Percentiles rank a stretch among this genome's conserved stretches.
These are phyloP conservation scores for Lamellibrachia columna DNA, from an alignment of 2,888 invertebrate species.

Conservation along the genomic window DNA sequence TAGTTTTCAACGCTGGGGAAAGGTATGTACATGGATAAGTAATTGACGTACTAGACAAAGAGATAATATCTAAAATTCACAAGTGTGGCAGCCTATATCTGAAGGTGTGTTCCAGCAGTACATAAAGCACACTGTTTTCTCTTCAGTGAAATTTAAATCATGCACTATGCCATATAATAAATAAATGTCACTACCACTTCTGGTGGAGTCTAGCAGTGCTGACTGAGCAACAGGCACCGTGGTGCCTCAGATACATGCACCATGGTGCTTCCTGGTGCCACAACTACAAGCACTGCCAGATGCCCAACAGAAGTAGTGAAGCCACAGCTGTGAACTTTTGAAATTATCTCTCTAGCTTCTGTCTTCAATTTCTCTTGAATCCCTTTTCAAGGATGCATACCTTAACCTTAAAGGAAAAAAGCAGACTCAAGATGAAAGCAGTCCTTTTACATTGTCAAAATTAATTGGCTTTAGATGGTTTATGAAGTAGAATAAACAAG, in stretches of 20 bases:
- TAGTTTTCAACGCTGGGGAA: neutral
- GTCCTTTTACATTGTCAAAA: neutral
- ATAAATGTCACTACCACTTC: neutral
- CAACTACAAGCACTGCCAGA: neutral
- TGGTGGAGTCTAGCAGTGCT: neutral
- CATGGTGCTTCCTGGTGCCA: neutral
- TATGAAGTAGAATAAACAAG: neutral
- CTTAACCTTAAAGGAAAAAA: slow-evolving; percentile 3
- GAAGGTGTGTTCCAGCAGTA: neutral
- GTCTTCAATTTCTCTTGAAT: slow-evolving; percentile 3
- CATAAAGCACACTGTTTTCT: neutral
- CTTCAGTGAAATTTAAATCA: neutral
- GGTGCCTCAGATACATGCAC: neutral
- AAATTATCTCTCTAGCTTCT: slow-evolving; percentile 4
- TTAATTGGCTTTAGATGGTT: neutral
- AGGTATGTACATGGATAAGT: neutral
- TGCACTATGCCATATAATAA: neutral
- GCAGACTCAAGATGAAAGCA: neutral
- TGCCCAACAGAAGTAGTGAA: neutral
- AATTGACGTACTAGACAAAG: neutral
- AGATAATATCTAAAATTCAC: neutral
- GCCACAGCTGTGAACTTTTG: neutral
- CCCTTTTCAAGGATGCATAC: neutral
- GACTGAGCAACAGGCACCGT: neutral
- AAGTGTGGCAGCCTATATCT: neutral